Evolutionary conservation across 2,797 vertebrate genomes (phyloP).

Genomic region (Halcyon badia): DNA sequence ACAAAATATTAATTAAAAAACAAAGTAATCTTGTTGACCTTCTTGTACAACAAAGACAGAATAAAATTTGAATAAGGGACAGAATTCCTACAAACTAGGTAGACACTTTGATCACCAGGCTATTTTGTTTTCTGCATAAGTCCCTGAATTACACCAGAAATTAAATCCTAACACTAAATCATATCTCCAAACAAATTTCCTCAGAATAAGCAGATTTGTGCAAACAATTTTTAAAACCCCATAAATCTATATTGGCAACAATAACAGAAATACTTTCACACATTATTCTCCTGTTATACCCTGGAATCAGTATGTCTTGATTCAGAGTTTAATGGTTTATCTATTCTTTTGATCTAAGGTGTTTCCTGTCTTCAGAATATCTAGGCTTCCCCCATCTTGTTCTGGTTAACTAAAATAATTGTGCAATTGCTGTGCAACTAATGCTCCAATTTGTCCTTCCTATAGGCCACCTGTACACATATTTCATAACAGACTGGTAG

Average conservation of each 20-base stretch:
- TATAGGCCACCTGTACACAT: background rate
- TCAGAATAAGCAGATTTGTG: background rate
- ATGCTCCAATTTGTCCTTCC: background rate
- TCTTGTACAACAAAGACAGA: background rate
- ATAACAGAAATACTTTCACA: background rate
- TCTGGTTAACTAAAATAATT: background rate
- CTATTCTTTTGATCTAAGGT: background rate
- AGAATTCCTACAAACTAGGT: background rate
- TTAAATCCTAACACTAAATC: background rate
- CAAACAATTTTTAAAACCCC: background rate
- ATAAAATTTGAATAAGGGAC: background rate
- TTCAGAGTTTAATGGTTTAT: background rate
- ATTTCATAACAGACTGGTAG: background rate
- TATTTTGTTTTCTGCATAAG: background rate
- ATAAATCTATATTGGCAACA: background rate
- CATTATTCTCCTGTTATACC: background rate
- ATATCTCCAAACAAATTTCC: background rate
- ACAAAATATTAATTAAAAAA: background rate
- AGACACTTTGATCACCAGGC: background rate
- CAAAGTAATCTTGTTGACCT: background rate
- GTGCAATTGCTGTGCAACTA: background rate
- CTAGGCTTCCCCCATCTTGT: background rate
- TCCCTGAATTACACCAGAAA: background rate
- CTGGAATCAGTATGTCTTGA: background rate
- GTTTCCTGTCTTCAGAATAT: background rate